Conservation (phyloP, 2,888 invertebrate genomes). For the Euphydryas editha region DNA sequence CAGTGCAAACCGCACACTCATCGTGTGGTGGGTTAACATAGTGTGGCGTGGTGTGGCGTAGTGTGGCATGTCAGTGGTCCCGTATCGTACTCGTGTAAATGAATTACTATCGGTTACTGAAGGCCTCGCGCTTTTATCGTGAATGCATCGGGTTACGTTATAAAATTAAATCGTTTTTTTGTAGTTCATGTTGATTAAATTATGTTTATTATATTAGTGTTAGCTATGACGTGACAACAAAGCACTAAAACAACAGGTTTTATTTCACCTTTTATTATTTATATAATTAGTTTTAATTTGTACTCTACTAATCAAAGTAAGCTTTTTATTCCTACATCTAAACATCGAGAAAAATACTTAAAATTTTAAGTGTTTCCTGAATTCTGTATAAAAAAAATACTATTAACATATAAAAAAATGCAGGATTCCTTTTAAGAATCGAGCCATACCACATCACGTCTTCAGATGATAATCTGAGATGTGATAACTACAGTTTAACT, state of each 20-base stretch:
- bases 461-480: too few relatives aligned
- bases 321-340: too few relatives aligned
- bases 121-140: not conserved
- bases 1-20: conserved; percentile 1
- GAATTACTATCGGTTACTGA: not conserved
- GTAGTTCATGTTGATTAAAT: not conserved
- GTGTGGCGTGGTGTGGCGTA: not conserved
- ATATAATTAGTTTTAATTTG: not conserved
- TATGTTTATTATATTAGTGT: not conserved
- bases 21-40: not conserved
- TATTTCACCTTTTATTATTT: not conserved
- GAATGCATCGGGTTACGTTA: not conserved
- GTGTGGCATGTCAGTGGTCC: conserved; percentile 6
- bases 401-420: too few relatives aligned
- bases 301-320: not conserved
- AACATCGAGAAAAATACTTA: too few relatives aligned
- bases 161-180: not conserved
- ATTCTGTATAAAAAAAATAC: too few relatives aligned
- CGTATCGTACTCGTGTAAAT: not conserved
- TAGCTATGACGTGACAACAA: not conserved
- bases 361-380: too few relatives aligned
- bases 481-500: too few relatives aligned
- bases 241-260: not conserved
- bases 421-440: too few relatives aligned
- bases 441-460: too few relatives aligned